These are phyloP conservation scores for Germaria angustata DNA, from an alignment of 2,888 invertebrate species.

Conservation along the genomic window DNA sequence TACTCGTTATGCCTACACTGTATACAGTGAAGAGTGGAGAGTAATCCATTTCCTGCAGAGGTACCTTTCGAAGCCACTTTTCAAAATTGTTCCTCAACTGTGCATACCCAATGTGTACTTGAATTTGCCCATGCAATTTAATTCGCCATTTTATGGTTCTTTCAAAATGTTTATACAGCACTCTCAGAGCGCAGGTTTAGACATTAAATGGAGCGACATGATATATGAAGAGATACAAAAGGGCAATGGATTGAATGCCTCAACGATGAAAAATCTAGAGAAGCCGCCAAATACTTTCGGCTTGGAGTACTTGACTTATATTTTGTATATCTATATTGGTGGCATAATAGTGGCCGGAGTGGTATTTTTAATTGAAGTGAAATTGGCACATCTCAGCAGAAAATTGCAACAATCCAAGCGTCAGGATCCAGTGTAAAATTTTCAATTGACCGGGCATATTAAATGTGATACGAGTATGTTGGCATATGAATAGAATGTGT, in stretches of 20 bases:
- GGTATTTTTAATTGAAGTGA: slow-evolving; percentile 25
- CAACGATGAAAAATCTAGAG: slow-evolving; percentile 24
- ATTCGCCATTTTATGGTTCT: slow-evolving; percentile 71
- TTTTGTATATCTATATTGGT: slow-evolving; percentile 43
- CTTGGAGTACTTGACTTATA: slow-evolving; percentile 61
- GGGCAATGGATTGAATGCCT: slow-evolving; percentile 24
- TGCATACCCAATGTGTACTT: slow-evolving; percentile 71
- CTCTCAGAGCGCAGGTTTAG: slow-evolving; percentile 53
- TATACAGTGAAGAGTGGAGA: slow-evolving; percentile 74
- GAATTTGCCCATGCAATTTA: slow-evolving; percentile 74
- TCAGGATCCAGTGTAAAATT: background rate
- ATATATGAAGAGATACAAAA: slow-evolving; percentile 65
- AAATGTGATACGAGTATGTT: too few relatives aligned
- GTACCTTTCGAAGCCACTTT: slow-evolving; percentile 67
- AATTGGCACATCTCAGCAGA: background rate
- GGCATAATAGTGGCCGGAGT: slow-evolving; percentile 31
- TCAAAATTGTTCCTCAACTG: slow-evolving; percentile 63
- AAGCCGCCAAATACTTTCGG: slow-evolving; percentile 51
- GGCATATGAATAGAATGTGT: too few relatives aligned
- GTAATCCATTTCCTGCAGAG: slow-evolving; percentile 59
- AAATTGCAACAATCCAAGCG: background rate
- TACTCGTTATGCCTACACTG: slow-evolving; percentile 72
- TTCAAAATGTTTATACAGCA: slow-evolving; percentile 64
- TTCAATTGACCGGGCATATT: too few relatives aligned
- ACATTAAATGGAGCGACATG: slow-evolving; percentile 62